phyloP scores from a whole-genome alignment of 2,797 vertebrate genomes.

The Aplochiton taeniatus region DNA sequence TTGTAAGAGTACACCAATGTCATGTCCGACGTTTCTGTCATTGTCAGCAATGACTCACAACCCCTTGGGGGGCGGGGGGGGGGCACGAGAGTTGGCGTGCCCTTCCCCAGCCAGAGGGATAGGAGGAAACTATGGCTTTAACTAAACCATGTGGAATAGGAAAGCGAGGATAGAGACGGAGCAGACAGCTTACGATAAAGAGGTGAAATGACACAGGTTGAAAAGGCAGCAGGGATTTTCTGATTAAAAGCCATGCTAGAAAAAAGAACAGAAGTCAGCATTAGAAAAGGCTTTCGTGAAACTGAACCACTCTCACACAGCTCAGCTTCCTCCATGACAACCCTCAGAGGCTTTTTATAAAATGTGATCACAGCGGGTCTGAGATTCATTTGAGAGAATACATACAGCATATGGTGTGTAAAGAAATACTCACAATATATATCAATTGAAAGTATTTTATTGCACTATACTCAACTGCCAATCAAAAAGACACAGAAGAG shows the following conservation, averaged over 20 bases:
- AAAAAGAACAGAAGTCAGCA: conserved; percentile 5
- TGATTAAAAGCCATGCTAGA: background rate
- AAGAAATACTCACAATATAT: too few species aligned
- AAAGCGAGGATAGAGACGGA: background rate
- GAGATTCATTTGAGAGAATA: too few species aligned
- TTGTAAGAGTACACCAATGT: too few species aligned
- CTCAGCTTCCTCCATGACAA: too few species aligned
- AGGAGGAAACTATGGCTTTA: background rate
- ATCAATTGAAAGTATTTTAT: too few species aligned
- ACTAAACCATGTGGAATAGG: background rate
- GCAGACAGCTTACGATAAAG: background rate
- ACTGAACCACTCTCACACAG: too few species aligned
- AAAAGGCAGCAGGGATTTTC: background rate
- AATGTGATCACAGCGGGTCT: too few species aligned
- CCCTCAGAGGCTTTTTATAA: too few species aligned
- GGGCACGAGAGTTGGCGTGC: background rate
- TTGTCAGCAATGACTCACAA: background rate
- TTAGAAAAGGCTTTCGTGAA: background rate
- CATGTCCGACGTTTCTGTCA: background rate
- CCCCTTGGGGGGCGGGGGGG: too few species aligned
- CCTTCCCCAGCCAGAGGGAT: background rate
- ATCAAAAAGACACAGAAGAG: too few species aligned
- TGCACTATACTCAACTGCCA: too few species aligned
- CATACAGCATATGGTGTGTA: too few species aligned
- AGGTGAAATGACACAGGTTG: background rate